Percentiles rank a stretch among this genome's conserved stretches.
Evolutionary conservation across 2,888 invertebrate species (phyloP).

Genomic region (Mesorhabditis spiculigera): DNA sequence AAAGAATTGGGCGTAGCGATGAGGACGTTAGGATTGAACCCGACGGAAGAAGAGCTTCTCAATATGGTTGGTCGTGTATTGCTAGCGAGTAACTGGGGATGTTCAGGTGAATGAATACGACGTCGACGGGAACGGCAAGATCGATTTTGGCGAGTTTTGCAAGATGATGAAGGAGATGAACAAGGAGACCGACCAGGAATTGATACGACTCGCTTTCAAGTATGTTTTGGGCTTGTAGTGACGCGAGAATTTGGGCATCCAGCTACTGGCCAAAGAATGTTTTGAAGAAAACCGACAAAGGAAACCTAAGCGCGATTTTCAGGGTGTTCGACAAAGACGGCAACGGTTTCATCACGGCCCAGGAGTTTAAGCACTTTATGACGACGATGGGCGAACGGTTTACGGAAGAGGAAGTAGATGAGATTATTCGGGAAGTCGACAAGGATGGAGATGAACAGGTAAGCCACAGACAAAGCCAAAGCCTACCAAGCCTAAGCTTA

Average conservation of each 20-base stretch:
- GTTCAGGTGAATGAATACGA: slow-evolving; percentile 47
- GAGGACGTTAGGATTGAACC: slow-evolving; percentile 58
- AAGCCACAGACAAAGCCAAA: neutral
- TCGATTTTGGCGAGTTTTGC: slow-evolving; percentile 58
- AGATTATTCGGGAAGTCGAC: slow-evolving; percentile 58
- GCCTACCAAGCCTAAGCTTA: too few species aligned
- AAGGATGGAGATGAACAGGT: slow-evolving; percentile 58
- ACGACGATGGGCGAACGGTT: slow-evolving; percentile 54
- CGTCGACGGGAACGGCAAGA: slow-evolving; percentile 59
- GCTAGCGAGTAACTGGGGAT: slow-evolving; percentile 18
- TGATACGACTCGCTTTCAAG: slow-evolving; percentile 58
- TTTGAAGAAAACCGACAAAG: neutral
- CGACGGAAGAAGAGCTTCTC: slow-evolving; percentile 56
- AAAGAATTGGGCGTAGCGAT: slow-evolving; percentile 59
- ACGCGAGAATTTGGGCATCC: neutral
- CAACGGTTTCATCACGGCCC: slow-evolving; percentile 58
- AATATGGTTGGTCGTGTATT: slow-evolving; percentile 44
- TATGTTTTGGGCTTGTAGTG: slow-evolving; percentile 19
- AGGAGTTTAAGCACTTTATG: slow-evolving; percentile 59
- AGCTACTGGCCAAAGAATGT: neutral
- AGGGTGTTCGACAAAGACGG: slow-evolving; percentile 59
- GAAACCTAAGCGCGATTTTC: slow-evolving; percentile 9
- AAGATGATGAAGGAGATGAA: slow-evolving; percentile 59
- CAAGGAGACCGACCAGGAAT: slow-evolving; percentile 58
- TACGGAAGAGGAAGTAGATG: slow-evolving; percentile 58